Base-by-base conservation (phyloP, 2,888 invertebrate species). In the Cephus pulcher region DNA sequence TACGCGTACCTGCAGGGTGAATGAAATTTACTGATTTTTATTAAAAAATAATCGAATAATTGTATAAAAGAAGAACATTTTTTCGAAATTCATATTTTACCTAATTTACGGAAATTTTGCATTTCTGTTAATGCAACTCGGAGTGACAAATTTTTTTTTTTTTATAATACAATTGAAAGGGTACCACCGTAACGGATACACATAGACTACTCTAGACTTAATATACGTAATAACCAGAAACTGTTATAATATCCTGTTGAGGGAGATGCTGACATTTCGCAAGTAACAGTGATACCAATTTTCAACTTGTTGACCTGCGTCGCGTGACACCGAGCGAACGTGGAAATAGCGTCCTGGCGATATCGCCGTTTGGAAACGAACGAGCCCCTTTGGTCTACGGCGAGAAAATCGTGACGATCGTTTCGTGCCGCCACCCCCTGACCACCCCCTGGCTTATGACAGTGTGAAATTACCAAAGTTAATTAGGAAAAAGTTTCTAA, bases 271-370 rank as follows among this genome's bases (percentile, higher is more conserved):
- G 56, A 56, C 6, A 23, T 23, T 56, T 15, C 56, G 23, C 23
- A 6, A 12, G 69, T 73, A 76, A 79, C 78, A 74, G 35, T 70
- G 83, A 80, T 84, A 81, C 79, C 80, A 84, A 86, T 87, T 87
- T 86, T 79, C 85, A 84, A 87, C 86, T 88, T 86, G 86, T 87
- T 87, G 86, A 84, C 82, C 82, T 80, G 34, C 80, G 4, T 86
- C 82, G 84, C 85, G 82, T 84, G 85, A 84, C 79, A 12, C 0
- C 30, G 33, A 15, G 9, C 32, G 4, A 4, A 71, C 71, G 12
- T 32, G 9, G 56, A 56, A 23, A 23, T 23, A 56, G 2, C 9
- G 9, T 32, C 12, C 12, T 3, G 71, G 71, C 32, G 33, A 71
- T 33, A 71, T 30, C 71, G 34, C 71, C 33, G 33, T 12, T 34